phyloP scores from a whole-genome alignment of 2,888 invertebrate genomes.

The Cantharis flavilabris region DNA sequence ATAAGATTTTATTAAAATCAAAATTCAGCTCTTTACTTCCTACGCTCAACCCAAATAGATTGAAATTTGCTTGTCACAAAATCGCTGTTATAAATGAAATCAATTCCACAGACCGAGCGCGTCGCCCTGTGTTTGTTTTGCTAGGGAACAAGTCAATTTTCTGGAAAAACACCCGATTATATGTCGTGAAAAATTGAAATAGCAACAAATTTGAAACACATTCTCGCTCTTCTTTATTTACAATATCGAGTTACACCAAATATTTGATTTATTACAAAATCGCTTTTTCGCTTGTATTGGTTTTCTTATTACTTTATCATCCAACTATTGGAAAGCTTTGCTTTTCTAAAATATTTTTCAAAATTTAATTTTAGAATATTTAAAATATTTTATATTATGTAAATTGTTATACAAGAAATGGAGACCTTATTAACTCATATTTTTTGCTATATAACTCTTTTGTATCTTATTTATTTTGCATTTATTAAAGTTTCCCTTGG shows the following conservation, averaged over 20 bases:
- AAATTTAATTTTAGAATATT: not conserved
- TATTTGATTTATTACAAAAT: constrained; percentile 23
- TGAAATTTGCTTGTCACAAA: constrained; percentile 45
- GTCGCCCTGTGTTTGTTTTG: constrained; percentile 44
- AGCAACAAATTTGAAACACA: constrained; percentile 48
- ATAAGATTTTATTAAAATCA: constrained; percentile 39
- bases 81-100: constrained; percentile 49
- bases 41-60: constrained; percentile 34
- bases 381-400: too few relatives aligned
- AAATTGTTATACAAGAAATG: too few relatives aligned
- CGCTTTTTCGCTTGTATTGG: not conserved
- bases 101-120: constrained; percentile 43
- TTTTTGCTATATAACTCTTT: too few relatives aligned
- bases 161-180: constrained; percentile 49
- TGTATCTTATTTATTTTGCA: too few relatives aligned
- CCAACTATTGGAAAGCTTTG: not conserved
- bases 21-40: constrained; percentile 31
- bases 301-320: not conserved
- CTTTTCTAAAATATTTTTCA: not conserved
- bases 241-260: constrained; percentile 30
- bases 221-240: constrained; percentile 48
- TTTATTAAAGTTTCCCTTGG: too few relatives aligned
- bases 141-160: constrained; percentile 48
- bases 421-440: too few relatives aligned
- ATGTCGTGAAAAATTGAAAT: constrained; percentile 47